These are phyloP conservation scores for Microplitis demolitor DNA, from an alignment of 1,140 invertebrate species.

Conservation along the genomic window DNA sequence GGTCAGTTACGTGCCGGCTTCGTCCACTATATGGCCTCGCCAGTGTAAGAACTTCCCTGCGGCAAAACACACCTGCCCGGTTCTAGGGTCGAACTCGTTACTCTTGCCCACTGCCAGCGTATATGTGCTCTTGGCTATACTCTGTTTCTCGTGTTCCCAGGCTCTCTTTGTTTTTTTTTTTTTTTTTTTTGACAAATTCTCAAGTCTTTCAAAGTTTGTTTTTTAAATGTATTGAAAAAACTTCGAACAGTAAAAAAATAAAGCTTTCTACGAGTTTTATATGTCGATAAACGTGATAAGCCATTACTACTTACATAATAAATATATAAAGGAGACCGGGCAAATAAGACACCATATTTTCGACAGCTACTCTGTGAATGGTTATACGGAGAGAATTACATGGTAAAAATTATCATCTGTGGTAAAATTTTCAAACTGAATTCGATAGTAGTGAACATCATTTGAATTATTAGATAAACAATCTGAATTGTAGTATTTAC, in stretches of 20 bases:
- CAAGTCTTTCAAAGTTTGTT: neutral
- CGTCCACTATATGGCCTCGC: conserved; percentile 22
- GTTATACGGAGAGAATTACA: no score
- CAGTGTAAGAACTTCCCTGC: conserved; percentile 6
- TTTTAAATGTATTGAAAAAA: neutral
- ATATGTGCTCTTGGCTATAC: conserved; percentile 33
- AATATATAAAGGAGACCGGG: no score
- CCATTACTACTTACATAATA: no score
- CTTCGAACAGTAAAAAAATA: no score
- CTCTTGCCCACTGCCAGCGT: conserved; percentile 32
- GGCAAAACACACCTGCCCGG: conserved; percentile 44
- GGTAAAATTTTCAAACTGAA: no score
- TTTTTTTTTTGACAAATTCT: neutral
- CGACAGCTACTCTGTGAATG: no score
- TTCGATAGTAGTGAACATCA: no score
- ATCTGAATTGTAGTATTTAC: no score
- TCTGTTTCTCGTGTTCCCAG: conserved; percentile 4
- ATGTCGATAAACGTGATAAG: neutral
- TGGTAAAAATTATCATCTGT: no score
- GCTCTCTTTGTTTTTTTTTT: neutral
- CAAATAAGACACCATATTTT: no score
- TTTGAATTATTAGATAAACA: no score
- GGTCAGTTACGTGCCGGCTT: conserved; percentile 48
- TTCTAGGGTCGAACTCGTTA: conserved; percentile 44
- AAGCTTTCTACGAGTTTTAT: no score